These are phyloP conservation scores for Benitochromis conjunctus DNA, from an alignment of 2,113 vertebrate genomes.

Conservation along the genomic window DNA sequence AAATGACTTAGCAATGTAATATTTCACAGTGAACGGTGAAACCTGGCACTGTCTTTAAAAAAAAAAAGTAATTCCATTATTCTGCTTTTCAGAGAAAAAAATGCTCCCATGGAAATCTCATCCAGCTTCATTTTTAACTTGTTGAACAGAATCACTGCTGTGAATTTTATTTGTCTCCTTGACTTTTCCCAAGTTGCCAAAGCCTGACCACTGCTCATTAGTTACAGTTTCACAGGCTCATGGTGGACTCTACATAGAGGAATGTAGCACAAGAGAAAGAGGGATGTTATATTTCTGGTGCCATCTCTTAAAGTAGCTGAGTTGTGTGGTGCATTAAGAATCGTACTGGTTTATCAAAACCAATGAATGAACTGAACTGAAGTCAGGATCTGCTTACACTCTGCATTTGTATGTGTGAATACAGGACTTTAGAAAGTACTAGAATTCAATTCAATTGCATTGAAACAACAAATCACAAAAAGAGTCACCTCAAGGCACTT, in stretches of 20 bases:
- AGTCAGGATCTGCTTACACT: neutral
- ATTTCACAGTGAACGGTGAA: neutral
- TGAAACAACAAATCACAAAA: neutral
- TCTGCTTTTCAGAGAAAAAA: neutral
- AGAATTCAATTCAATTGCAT: neutral
- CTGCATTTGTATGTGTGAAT: neutral
- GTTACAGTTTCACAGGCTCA: neutral
- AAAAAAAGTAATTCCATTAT: neutral
- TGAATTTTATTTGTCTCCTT: neutral
- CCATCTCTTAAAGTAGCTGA: neutral
- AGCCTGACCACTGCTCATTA: neutral
- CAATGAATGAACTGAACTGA: neutral
- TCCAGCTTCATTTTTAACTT: fast-evolving
- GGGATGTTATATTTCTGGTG: neutral
- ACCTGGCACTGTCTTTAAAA: neutral
- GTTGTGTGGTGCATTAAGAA: neutral
- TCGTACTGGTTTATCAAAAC: neutral
- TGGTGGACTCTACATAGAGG: neutral
- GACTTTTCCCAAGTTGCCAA: neutral
- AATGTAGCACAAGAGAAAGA: neutral
- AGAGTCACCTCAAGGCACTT: neutral
- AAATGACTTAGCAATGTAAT: neutral
- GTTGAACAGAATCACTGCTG: neutral
- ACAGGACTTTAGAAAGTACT: neutral
- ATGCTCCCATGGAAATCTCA: neutral